These are phyloP conservation scores for Acheta domesticus DNA, from an alignment of 2,888 invertebrate genomes.

Conservation along the genomic window DNA sequence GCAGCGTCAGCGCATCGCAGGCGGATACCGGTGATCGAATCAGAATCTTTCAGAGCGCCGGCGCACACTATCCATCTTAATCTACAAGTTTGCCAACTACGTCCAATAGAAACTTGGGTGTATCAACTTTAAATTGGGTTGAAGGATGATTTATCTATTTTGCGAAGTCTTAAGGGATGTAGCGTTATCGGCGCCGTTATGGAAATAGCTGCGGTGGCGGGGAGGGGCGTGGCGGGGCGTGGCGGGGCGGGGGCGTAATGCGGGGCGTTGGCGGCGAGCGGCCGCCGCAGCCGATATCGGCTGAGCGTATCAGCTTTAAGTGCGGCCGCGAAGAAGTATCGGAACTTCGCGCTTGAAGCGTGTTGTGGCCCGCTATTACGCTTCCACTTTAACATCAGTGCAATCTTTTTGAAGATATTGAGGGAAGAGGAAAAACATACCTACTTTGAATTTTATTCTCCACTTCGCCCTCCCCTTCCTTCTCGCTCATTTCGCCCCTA, in stretches of 20 bases:
- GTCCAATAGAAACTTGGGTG: slow-evolving; percentile 18
- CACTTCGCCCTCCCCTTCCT: not conserved
- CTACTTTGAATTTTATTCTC: slow-evolving; percentile 18
- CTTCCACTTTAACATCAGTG: not conserved
- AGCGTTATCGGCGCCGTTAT: not conserved
- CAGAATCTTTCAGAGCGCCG: not conserved
- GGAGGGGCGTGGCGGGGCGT: not conserved
- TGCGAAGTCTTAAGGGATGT: slow-evolving; percentile 9
- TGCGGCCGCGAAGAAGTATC: not conserved
- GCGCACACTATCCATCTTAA: not conserved
- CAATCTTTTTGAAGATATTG: slow-evolving; percentile 18
- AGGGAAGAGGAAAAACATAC: slow-evolving; percentile 1
- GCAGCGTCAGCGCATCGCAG: too few species aligned
- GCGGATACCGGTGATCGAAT: not conserved
- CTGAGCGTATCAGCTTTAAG: not conserved
- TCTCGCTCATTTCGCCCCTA: not conserved
- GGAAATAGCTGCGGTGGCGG: not conserved
- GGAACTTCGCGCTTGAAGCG: not conserved
- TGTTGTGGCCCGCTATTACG: not conserved
- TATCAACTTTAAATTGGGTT: slow-evolving; percentile 9
- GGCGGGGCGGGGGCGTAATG: not conserved
- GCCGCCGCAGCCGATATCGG: not conserved
- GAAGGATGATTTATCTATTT: slow-evolving; percentile 18
- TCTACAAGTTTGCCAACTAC: slow-evolving; percentile 11
- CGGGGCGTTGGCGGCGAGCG: not conserved